These are phyloP conservation scores for Oncopeltus fasciatus DNA, from an alignment of 1,140 invertebrate species.

Conservation along the genomic window DNA sequence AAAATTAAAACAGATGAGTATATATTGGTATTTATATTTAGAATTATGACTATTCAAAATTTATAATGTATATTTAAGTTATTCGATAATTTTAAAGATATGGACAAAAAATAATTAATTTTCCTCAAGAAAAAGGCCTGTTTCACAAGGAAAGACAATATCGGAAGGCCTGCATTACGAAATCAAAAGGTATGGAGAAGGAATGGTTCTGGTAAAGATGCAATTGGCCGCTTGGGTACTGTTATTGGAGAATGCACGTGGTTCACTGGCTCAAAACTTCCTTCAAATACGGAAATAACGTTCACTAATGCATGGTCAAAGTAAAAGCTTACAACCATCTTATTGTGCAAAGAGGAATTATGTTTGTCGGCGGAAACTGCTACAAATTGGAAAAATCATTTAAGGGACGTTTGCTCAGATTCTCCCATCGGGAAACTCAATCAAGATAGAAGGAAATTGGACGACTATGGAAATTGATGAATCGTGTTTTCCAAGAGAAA, in stretches of 20 bases:
- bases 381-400: conserved; percentile 7
- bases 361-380: background rate
- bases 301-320: background rate
- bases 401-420: conserved; percentile 1
- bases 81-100: background rate
- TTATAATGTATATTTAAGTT: no score
- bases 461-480: no score
- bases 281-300: background rate
- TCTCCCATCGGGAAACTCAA: background rate
- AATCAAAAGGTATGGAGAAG: no score
- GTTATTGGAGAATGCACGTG: background rate
- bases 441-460: no score
- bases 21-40: no score
- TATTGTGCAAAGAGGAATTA: background rate
- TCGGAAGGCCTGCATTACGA: no score
- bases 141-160: no score
- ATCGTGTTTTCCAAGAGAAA: no score
- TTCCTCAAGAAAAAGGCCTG: background rate
- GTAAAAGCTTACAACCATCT: background rate
- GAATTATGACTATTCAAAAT: background rate
- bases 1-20: no score
- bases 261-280: background rate
- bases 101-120: background rate
- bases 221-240: background rate
- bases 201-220: no score